Evolutionary conservation across 1,140 invertebrate species (phyloP).

Genomic region (Musca vetustissima): DNA sequence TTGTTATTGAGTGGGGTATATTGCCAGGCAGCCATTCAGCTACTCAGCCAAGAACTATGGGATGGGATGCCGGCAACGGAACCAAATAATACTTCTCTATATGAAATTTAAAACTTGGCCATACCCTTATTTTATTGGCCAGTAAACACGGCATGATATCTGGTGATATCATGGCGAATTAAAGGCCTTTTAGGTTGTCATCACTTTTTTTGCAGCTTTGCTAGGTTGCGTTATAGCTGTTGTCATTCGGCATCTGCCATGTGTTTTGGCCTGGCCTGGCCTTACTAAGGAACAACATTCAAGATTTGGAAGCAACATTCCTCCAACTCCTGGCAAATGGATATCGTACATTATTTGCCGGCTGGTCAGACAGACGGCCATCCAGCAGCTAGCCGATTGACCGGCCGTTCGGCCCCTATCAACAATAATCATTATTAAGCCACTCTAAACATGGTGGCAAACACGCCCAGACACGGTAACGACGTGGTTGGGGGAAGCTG

Average conservation of each 20-base stretch:
- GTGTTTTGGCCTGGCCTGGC: too few species aligned
- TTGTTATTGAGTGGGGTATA: not conserved
- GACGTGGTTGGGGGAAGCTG: not conserved
- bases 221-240: too few species aligned
- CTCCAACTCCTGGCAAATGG: too few species aligned
- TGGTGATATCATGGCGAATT: conserved; percentile 18
- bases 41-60: too few species aligned
- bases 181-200: conserved; percentile 19
- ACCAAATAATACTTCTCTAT: not conserved
- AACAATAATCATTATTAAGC: conserved; percentile 21
- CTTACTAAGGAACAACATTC: too few species aligned
- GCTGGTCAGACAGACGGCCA: not conserved
- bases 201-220: not conserved
- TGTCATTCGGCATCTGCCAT: too few species aligned
- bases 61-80: too few species aligned
- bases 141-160: conserved; percentile 22
- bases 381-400: too few species aligned
- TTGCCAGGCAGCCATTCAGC: too few species aligned
- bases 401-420: conserved; percentile 13
- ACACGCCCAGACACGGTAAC: not conserved
- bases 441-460: conserved; percentile 8
- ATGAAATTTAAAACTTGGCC: conserved; percentile 22
- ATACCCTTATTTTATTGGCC: conserved; percentile 19
- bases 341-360: too few species aligned
- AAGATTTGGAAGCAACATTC: too few species aligned